Evolutionary conservation across 1,140 invertebrate species (phyloP).

Genomic region (Periplaneta americana): DNA sequence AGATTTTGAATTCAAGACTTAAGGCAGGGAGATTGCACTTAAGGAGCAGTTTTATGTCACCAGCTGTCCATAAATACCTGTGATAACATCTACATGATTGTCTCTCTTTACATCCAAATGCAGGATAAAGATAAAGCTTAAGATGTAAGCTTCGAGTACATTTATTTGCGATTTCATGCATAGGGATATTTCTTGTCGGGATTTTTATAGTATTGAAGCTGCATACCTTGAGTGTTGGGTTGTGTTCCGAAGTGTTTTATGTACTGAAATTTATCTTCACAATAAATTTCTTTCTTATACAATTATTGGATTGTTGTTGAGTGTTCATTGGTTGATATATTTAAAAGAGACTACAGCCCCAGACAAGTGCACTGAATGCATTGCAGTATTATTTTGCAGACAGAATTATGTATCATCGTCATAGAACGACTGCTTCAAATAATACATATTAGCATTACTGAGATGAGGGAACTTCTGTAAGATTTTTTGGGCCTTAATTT

Average conservation of each 20-base stretch:
- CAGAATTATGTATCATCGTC: no score
- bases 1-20: background rate
- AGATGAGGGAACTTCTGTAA: no score
- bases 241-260: no score
- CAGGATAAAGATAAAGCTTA: background rate
- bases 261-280: background rate
- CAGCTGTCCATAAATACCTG: background rate
- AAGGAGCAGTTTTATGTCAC: background rate
- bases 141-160: background rate
- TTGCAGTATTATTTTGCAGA: no score
- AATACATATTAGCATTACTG: no score
- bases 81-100: background rate
- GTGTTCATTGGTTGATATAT: no score
- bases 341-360: no score
- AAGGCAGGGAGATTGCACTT: background rate
- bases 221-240: background rate
- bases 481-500: no score
- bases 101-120: background rate
- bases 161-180: background rate
- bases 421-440: no score
- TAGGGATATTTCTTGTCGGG: background rate
- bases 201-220: background rate
- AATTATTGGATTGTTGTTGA: no score
- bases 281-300: background rate
- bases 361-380: no score